Evolutionary conservation across 2,113 vertebrate species (phyloP).

Genomic region (Nannobrachium achirus): DNA sequence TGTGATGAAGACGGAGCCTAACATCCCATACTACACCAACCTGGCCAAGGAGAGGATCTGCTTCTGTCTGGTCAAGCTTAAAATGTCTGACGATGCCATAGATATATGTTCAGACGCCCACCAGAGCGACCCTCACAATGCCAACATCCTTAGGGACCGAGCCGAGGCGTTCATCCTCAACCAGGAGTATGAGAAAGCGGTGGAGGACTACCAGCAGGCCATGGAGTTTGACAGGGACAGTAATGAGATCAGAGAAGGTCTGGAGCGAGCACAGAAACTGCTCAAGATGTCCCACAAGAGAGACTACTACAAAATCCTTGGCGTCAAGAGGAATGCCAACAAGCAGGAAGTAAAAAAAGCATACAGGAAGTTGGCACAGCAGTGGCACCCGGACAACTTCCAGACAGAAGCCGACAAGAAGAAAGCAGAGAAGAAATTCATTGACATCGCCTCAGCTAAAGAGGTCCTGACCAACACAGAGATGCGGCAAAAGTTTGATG

Average conservation of each 20-base stretch:
- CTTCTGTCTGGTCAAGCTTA: conserved; percentile 82
- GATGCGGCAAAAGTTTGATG: conserved; percentile 87
- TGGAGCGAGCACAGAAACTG: conserved; percentile 83
- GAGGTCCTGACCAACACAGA: conserved; percentile 86
- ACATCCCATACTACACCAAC: conserved; percentile 73
- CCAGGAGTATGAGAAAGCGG: conserved; percentile 60
- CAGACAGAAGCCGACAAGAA: conserved; percentile 82
- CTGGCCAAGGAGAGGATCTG: conserved; percentile 84
- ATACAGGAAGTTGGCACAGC: conserved; percentile 81
- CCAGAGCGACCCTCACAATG: conserved; percentile 81
- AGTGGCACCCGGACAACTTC: conserved; percentile 87
- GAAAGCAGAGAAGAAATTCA: conserved; percentile 85
- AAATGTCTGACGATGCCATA: conserved; percentile 71
- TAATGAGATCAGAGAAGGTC: conserved; percentile 80
- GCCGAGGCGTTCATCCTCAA: conserved; percentile 78
- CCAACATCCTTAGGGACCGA: conserved; percentile 80
- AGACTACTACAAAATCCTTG: conserved; percentile 87
- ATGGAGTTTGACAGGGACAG: conserved; percentile 81
- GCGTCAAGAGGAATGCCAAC: conserved; percentile 74
- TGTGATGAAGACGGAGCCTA: conserved; percentile 80
- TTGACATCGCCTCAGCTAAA: conserved; percentile 85
- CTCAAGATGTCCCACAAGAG: conserved; percentile 84
- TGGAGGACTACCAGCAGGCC: conserved; percentile 85
- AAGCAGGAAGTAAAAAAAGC: conserved; percentile 81
- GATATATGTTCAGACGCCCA: conserved; percentile 84